Evolutionary conservation across 53 echinoderm and acorn worm genomes (phyloP), one percentile per base, ranked within the genome.

Genomic region (Astropecten irregularis): DNA sequence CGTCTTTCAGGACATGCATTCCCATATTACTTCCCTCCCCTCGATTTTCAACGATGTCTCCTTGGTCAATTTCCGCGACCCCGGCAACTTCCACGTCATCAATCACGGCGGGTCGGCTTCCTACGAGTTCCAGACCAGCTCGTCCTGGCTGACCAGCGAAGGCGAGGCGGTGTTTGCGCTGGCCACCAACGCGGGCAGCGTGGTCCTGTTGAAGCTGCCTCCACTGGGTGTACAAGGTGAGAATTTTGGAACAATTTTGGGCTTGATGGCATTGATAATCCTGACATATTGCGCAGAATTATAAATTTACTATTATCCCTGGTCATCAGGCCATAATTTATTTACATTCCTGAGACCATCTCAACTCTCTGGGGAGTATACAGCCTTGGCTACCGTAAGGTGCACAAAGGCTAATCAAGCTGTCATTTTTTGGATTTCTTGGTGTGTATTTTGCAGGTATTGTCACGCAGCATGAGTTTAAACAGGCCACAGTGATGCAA

Each of bases 41-140:
- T 97, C 97, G 10, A 90, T 97, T 49, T 97, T 97, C 76, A 94
- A 94, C 39, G 93, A 94, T 34, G 88, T 91, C 52, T 97, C 97
- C 28, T 49, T 97, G 20, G 89, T 94, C 11, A 76, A 89, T 60
- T 87, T 97, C 81, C 85, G 90, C 15, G 97, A 97, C 25, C 66
- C 92, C 0, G 71, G 91, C 54, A 97, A 97, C 90, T 81, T 86
- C 58, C 88, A 97, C 14, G 90, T 89, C 58, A 89, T 97, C 13
- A 82, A 62, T 6, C 97, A 94, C 26, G 73, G 88, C 25, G 94
- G 91, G 6, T 73, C 94, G 0, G 76, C 85, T 9, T 39, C 92
- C 26, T 90, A 94, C 39, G 97, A 97, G 53, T 87, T 93, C 61
- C 92, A 94, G 74, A 50, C 92, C 0, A 92, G 92, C 18, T 89